phyloP scores from a whole-genome alignment of 2,888 invertebrate genomes.

The Eupithecia abbreviata region DNA sequence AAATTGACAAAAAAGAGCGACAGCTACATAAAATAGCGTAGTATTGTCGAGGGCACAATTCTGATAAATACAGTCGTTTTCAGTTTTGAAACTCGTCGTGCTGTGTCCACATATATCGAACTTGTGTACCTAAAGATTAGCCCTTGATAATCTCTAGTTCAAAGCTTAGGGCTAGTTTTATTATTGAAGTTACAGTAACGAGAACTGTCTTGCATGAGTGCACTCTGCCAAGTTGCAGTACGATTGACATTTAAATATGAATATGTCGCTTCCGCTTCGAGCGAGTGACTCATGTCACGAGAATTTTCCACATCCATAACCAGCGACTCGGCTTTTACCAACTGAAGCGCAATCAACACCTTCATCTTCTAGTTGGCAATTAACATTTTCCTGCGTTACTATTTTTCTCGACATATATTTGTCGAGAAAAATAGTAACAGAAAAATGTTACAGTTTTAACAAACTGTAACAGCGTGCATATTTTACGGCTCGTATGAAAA shows the following conservation, averaged over 20 bases:
- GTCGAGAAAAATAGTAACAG: too few species aligned
- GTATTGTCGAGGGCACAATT: not conserved
- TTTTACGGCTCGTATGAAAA: not conserved
- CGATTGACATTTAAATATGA: conserved; percentile 80
- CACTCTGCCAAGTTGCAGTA: conserved; percentile 58
- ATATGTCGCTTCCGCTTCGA: conserved; percentile 63
- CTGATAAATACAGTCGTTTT: not conserved
- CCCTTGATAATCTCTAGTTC: not conserved
- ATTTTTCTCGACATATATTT: not conserved
- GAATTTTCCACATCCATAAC: conserved; percentile 79
- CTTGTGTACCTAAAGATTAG: not conserved
- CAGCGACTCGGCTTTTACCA: conserved; percentile 17
- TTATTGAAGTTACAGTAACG: not conserved
- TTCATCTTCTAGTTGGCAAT: conserved; percentile 47
- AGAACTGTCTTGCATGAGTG: conserved; percentile 58
- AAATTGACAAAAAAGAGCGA: not conserved
- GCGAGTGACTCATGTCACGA: conserved; percentile 72
- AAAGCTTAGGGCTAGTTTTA: not conserved
- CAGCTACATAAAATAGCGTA: not conserved
- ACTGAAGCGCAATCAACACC: conserved; percentile 23
- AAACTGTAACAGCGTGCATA: not conserved
- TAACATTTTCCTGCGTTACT: conserved; percentile 49
- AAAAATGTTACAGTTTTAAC: too few species aligned
- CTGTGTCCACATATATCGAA: not conserved
- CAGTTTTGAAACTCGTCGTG: not conserved